Evolutionary conservation across 2,113 vertebrate genomes (phyloP).

Genomic region (Amphiprion percula): DNA sequence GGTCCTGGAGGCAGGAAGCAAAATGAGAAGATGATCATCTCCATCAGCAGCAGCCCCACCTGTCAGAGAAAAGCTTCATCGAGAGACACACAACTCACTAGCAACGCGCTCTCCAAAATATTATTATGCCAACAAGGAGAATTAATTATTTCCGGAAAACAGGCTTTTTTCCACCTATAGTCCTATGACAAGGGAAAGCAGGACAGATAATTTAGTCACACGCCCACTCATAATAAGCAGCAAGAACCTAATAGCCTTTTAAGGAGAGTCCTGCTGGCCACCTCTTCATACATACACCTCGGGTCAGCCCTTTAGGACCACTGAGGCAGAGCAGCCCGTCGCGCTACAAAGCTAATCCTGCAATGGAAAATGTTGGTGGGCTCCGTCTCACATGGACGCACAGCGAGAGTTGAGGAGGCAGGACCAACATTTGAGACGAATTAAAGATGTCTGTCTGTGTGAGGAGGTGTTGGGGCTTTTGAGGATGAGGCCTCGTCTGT

Average conservation of each 20-base stretch:
- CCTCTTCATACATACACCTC: constrained; percentile 57
- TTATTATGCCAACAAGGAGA: constrained; percentile 69
- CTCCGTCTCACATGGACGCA: constrained; percentile 74
- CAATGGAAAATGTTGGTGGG: constrained; percentile 78
- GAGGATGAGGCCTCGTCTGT: constrained; percentile 17
- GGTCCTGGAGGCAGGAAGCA: constrained; percentile 68
- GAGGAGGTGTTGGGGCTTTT: constrained; percentile 6
- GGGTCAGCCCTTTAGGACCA: constrained; percentile 64
- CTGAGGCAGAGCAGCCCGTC: constrained; percentile 64
- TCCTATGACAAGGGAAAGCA: constrained; percentile 59
- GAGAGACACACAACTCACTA: constrained; percentile 60
- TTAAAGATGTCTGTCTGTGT: constrained; percentile 65
- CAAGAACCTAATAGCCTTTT: constrained; percentile 76
- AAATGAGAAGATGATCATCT: constrained; percentile 70
- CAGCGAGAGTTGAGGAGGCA: constrained; percentile 67
- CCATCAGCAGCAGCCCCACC: constrained; percentile 57
- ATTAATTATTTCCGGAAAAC: constrained; percentile 81
- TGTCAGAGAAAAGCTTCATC: constrained; percentile 56
- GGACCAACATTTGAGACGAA: constrained; percentile 70
- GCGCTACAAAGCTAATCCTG: constrained; percentile 78
- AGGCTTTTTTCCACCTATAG: constrained; percentile 60
- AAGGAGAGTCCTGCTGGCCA: constrained; percentile 75
- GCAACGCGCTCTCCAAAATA: constrained; percentile 47
- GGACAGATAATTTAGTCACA: constrained; percentile 62
- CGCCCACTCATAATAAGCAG: constrained; percentile 64